Conservation (phyloP, 2,797 vertebrate species). For the Xyrichtys novacula region DNA sequence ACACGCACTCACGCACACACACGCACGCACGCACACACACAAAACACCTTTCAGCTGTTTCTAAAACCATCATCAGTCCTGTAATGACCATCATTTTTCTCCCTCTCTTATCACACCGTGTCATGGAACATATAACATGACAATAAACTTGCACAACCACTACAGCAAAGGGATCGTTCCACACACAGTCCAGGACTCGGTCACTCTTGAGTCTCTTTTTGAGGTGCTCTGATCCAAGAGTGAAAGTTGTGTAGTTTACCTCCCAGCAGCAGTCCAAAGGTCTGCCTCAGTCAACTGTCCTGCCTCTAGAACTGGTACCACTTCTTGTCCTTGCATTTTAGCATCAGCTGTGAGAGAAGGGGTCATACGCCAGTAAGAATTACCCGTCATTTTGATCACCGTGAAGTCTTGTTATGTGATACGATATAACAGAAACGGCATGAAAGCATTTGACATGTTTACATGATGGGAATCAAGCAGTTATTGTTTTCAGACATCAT, state of each 20-base stretch:
- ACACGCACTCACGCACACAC: conserved; percentile 30
- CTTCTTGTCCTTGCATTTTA: conserved; percentile 99
- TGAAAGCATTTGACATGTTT: too few relatives aligned
- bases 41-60: conserved; percentile 35
- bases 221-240: conserved; percentile 67
- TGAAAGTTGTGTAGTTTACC: conserved; percentile 70
- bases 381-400: too few relatives aligned
- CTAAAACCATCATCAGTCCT: conserved; percentile 42
- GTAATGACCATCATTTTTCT: conserved; percentile 35
- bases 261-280: conserved; percentile 54
- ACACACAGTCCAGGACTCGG: conserved; percentile 68
- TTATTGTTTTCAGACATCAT: too few relatives aligned
- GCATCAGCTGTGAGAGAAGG: conserved; percentile 89
- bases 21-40: conserved; percentile 19
- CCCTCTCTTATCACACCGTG: conserved; percentile 33
- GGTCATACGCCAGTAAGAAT: background rate
- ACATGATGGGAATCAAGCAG: too few relatives aligned
- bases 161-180: conserved; percentile 59
- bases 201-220: conserved; percentile 66
- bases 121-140: too few relatives aligned
- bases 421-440: too few relatives aligned
- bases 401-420: too few relatives aligned
- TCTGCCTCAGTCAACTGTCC: conserved; percentile 37
- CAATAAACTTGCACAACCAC: conserved; percentile 57
- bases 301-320: conserved; percentile 97